Percentiles rank a stretch among this genome's conserved stretches.
These are phyloP conservation scores for Thalpophila matura DNA, from an alignment of 2,888 invertebrate genomes.

Conservation along the genomic window DNA sequence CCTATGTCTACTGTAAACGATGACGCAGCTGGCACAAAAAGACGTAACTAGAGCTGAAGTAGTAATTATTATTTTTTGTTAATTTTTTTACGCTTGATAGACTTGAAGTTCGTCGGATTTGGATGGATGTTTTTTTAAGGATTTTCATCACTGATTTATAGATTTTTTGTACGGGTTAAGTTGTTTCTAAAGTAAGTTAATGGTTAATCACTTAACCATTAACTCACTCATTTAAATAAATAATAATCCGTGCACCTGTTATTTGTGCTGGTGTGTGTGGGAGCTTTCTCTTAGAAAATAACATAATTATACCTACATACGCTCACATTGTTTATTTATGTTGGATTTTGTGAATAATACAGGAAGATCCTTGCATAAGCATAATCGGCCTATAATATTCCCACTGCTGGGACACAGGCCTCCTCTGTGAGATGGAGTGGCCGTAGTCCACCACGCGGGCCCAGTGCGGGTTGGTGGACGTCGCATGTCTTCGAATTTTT, in stretches of 20 bases:
- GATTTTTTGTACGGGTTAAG: background rate
- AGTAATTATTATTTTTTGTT: constrained; percentile 56
- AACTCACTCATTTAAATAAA: too few species aligned
- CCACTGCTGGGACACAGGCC: too few species aligned
- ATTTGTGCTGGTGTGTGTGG: constrained; percentile 25
- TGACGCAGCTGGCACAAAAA: constrained; percentile 78
- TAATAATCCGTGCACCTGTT: constrained; percentile 40
- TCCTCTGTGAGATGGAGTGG: too few species aligned
- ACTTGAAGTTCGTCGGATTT: background rate
- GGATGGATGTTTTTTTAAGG: background rate
- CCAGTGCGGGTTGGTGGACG: too few species aligned
- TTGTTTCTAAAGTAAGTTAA: too few species aligned
- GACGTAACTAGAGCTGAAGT: constrained; percentile 70
- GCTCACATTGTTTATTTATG: background rate
- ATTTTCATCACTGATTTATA: background rate
- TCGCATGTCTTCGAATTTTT: too few species aligned
- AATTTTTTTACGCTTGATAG: constrained; percentile 17
- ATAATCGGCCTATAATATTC: too few species aligned
- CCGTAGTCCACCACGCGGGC: too few species aligned
- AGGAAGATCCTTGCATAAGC: background rate
- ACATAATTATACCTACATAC: constrained; percentile 19
- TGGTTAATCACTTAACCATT: too few species aligned
- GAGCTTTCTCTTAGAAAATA: constrained; percentile 25
- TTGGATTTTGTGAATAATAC: constrained; percentile 14
- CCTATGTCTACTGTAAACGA: constrained; percentile 90